These are phyloP conservation scores for Drosophila emarginata DNA, from an alignment of 2,888 invertebrate species.

Conservation along the genomic window DNA sequence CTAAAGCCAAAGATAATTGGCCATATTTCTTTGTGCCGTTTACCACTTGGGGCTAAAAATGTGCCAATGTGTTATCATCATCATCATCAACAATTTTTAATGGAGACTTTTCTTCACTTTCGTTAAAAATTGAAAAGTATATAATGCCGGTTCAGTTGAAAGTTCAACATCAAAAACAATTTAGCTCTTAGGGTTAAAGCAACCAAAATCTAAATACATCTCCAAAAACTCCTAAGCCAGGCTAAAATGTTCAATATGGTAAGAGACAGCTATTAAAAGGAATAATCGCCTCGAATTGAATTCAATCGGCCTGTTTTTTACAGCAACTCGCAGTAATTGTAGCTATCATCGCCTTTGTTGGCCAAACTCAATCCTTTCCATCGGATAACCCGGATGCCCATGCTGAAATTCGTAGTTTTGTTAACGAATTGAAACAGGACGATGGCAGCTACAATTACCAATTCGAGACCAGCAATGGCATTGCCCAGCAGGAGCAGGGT, in stretches of 20 bases:
- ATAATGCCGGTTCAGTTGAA: conserved; percentile 51
- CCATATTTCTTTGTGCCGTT: conserved; percentile 39
- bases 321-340: conserved; percentile 65
- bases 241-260: conserved; percentile 76
- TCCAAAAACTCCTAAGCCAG: conserved; percentile 41
- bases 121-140: conserved; percentile 48
- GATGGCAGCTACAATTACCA: conserved; percentile 83
- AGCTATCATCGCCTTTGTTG: conserved; percentile 36
- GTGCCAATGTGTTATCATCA: conserved; percentile 30
- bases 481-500: conserved; percentile 84
- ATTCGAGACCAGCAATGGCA: conserved; percentile 85
- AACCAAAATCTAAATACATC: conserved; percentile 42
- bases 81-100: conserved; percentile 57
- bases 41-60: conserved; percentile 48
- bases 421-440: conserved; percentile 68
- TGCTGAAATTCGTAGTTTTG: conserved; percentile 80
- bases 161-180: conserved; percentile 63
- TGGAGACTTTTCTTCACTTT: conserved; percentile 63
- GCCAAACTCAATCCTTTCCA: conserved; percentile 31
- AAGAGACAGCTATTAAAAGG: conserved; percentile 41
- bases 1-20: conserved; percentile 64
- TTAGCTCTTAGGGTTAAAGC: conserved; percentile 70
- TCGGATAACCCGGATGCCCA: conserved; percentile 70
- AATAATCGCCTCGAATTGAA: background rate
- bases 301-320: conserved; percentile 21